Conservation (phyloP, 2,113 vertebrate genomes). For the Cebidichthys violaceus region DNA sequence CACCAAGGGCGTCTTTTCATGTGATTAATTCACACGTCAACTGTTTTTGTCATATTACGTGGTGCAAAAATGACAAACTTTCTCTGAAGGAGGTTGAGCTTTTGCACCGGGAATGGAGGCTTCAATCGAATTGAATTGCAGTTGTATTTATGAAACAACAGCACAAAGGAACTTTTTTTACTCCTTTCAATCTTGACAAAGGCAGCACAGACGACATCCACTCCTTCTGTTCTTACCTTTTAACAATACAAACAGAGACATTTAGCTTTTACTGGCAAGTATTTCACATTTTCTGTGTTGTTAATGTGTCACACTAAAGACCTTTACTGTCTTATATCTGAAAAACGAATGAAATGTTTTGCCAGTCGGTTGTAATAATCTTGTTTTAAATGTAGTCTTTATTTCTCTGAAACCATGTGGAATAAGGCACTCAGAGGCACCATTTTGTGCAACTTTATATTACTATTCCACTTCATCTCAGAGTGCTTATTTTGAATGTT, state of each 20-base stretch:
- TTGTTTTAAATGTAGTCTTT: background rate
- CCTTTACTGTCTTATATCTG: background rate
- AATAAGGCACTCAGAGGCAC: background rate
- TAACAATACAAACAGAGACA: background rate
- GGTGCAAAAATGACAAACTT: background rate
- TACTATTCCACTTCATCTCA: background rate
- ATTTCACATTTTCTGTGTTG: background rate
- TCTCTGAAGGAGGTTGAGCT: background rate
- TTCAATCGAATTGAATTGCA: background rate
- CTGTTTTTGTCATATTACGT: background rate
- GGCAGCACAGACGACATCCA: background rate
- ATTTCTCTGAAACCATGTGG: background rate
- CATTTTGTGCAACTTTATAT: background rate
- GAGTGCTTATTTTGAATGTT: too few relatives aligned
- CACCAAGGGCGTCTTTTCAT: background rate
- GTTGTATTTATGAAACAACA: background rate
- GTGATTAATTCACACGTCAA: background rate
- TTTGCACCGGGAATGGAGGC: background rate
- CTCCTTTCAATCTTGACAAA: background rate
- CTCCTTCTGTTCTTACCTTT: background rate
- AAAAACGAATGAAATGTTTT: background rate
- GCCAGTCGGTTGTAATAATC: background rate
- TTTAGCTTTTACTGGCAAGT: background rate
- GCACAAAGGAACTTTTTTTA: background rate
- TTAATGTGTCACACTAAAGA: background rate